phyloP scores from a whole-genome alignment of 2,888 invertebrate species.

The Charanyca ferruginea region DNA sequence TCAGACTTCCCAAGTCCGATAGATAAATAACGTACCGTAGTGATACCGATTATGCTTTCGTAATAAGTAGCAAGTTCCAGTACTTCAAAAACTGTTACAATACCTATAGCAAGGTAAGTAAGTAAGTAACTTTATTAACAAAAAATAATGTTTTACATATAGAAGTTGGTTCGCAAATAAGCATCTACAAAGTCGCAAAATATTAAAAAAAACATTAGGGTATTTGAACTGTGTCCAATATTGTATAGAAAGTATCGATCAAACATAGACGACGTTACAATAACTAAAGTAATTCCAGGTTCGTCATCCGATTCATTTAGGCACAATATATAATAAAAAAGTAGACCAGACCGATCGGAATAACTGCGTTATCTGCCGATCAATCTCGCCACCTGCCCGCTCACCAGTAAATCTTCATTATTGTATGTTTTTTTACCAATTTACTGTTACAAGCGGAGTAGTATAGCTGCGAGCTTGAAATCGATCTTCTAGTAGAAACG shows the following conservation, averaged over 20 bases:
- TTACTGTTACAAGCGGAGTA: constrained; percentile 79
- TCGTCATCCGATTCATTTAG: constrained; percentile 56
- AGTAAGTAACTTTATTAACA: too few species aligned
- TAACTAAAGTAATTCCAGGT: constrained; percentile 32
- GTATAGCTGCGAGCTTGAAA: constrained; percentile 64
- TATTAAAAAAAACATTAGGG: too few species aligned
- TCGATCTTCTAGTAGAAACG: constrained; percentile 67
- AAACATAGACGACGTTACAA: constrained; percentile 28
- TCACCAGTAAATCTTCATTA: constrained; percentile 85
- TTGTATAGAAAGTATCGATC: constrained; percentile 5
- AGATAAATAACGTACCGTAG: too few species aligned
- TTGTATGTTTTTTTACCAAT: constrained; percentile 81
- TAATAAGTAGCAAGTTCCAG: too few species aligned
- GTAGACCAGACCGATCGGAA: constrained; percentile 75
- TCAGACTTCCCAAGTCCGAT: too few species aligned
- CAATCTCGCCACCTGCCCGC: constrained; percentile 80
- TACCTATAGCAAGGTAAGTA: too few species aligned
- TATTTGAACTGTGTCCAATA: constrained; percentile 3
- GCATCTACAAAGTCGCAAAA: too few species aligned
- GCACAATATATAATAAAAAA: constrained; percentile 65
- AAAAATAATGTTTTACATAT: too few species aligned
- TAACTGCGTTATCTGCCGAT: constrained; percentile 80
- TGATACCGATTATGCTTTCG: too few species aligned
- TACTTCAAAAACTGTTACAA: too few species aligned
- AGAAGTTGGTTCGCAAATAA: too few species aligned